Percentiles rank a stretch among this genome's conserved stretches.
Conservation (phyloP, 2,888 invertebrate genomes). For the Operophtera brumata region DNA sequence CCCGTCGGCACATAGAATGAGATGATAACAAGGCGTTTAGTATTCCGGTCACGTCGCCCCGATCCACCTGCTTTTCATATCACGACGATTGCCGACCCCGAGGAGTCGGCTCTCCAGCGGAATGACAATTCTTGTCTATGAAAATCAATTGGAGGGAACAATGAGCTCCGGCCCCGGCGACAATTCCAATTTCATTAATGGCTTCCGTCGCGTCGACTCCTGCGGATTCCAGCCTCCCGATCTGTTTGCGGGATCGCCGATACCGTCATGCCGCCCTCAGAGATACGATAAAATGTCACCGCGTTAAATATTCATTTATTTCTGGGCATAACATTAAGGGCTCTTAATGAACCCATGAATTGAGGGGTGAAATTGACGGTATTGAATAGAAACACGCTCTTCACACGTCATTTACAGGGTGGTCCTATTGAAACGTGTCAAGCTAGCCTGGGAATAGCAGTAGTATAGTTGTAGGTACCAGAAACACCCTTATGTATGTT, state of each 20-base stretch:
- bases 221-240: constrained; percentile 46
- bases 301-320: constrained; percentile 21
- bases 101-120: constrained; percentile 64
- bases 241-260: constrained; percentile 32
- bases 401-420: neutral
- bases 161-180: constrained; percentile 56
- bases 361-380: neutral
- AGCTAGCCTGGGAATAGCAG: too few relatives aligned
- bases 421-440: too few relatives aligned
- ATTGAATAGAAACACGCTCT: constrained; percentile 9
- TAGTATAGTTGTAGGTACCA: too few relatives aligned
- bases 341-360: constrained; percentile 8
- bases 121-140: constrained; percentile 75
- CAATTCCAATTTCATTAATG: constrained; percentile 73
- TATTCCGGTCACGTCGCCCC: constrained; percentile 68
- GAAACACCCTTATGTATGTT: too few relatives aligned
- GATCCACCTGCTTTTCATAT: constrained; percentile 79
- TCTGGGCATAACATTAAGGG: constrained; percentile 4
- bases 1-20: constrained; percentile 62
- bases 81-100: constrained; percentile 75
- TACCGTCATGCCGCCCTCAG: constrained; percentile 29
- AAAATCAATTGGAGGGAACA: constrained; percentile 74
- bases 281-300: constrained; percentile 31
- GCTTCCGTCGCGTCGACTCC: constrained; percentile 58
- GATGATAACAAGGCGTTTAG: constrained; percentile 73